Evolutionary conservation across 2,797 vertebrate genomes (phyloP), one percentile per base, ranked within the genome.

Genomic region (Leptoclinus maculatus): DNA sequence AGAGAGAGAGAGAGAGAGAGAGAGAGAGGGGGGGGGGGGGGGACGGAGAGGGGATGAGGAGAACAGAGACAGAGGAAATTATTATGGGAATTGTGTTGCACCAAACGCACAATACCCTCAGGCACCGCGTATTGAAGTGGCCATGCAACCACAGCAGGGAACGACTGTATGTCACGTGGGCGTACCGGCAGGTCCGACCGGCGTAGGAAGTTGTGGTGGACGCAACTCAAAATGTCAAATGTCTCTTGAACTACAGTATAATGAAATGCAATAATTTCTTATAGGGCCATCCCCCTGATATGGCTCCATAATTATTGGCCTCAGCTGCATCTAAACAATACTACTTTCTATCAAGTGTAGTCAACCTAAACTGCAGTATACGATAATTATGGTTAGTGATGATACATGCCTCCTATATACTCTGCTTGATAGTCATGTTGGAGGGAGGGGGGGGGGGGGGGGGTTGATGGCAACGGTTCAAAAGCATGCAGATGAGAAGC

Each of bases 401-500:
- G 43, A 83, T 57, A n/a, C 16, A 25, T 56, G 49, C 49, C 47
- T 63, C 23, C 53, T 64, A 65, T 65, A 36, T 38, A 72, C 71
- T 73, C 73, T 68, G 64, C 87, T 81, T 68, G 68, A 80, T 67
- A 74, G 64, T 72, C 17, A 53, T n/a, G 62, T 60, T 17, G 41
- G 69, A 70, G 51, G 0, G 8, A 36, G 21, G 27, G 32, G 34
- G 34, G 58, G 53, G 4, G 38, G 69, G 6, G 68, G 63, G 79
- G 79, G 43, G 66, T 6, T 80, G 71, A 90, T 49, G 53, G 74
- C 65, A 69, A 76, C 57, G 75, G 87, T 88, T 91, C 85, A 91
- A 92, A 93, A 85, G 80, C 68, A 91, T 92, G 84, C 83, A 93
- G 88, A 91, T 87, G 87, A 89, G 79, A 66, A 72, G 58, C 76